A percentile compares a stretch with the other conserved stretches of the same genome.
These are phyloP conservation scores for Scomber japonicus DNA, from an alignment of 2,113 vertebrate species.

Conservation along the genomic window DNA sequence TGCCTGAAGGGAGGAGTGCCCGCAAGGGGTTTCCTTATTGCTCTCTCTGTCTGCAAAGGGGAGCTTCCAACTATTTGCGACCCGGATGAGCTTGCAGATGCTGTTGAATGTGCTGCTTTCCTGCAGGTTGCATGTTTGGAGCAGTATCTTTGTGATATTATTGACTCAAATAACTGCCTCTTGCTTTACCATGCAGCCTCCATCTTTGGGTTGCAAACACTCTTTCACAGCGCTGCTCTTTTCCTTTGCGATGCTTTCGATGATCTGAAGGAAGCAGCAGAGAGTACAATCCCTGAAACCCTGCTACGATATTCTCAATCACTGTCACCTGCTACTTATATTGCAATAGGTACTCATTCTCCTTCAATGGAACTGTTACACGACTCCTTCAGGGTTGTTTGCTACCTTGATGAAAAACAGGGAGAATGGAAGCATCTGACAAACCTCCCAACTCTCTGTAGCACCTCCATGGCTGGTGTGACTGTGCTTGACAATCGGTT, in stretches of 20 bases:
- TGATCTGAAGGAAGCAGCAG: conserved; percentile 84
- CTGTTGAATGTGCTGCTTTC: conserved; percentile 93
- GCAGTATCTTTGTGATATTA: conserved; percentile 86
- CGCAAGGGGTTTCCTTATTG: conserved; percentile 87
- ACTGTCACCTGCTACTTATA: conserved; percentile 87
- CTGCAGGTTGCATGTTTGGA: conserved; percentile 89
- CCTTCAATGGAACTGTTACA: conserved; percentile 90
- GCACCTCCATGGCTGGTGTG: conserved; percentile 94
- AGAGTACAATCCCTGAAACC: conserved; percentile 82
- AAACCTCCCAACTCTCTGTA: conserved; percentile 89
- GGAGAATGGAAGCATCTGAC: conserved; percentile 91
- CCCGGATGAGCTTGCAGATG: conserved; percentile 89
- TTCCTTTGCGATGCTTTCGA: conserved; percentile 89
- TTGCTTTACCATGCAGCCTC: conserved; percentile 89
- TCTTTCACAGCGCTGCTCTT: conserved; percentile 87
- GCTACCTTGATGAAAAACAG: conserved; percentile 90
- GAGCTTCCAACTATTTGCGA: conserved; percentile 84
- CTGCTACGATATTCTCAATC: conserved; percentile 87
- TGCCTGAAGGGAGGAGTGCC: conserved; percentile 87
- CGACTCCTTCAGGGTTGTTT: conserved; percentile 90
- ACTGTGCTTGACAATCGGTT: conserved; percentile 91
- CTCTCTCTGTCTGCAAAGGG: conserved; percentile 88
- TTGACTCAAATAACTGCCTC: conserved; percentile 93
- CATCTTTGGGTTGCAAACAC: conserved; percentile 87
- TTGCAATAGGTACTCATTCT: conserved; percentile 91